Conservation (phyloP, 1,140 invertebrate genomes). For the Drosophila pandora region DNA sequence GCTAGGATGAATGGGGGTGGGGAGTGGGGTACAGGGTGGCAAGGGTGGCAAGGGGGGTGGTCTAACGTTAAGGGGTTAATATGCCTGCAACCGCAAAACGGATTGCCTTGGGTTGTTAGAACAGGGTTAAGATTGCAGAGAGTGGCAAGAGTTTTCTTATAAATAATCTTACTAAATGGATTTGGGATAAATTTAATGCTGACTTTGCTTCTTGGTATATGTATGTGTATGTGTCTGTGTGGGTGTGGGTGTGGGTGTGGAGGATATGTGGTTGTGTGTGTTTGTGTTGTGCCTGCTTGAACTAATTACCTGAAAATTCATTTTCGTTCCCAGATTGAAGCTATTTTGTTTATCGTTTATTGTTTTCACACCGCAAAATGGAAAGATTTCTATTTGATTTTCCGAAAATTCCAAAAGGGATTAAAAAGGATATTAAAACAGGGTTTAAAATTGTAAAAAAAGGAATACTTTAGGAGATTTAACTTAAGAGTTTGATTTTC, state of each 20-base stretch:
- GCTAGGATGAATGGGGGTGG: conserved; percentile 2
- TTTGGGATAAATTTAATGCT: conserved; percentile 66
- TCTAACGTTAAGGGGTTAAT: conserved; percentile 75
- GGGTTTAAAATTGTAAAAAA: no score
- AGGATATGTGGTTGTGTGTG: conserved; percentile 1
- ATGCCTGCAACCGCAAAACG: conserved; percentile 80
- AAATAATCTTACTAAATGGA: conserved; percentile 80
- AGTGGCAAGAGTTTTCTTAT: conserved; percentile 66
- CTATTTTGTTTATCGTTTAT: conserved; percentile 52
- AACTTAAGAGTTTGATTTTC: no score
- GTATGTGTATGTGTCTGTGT: background rate
- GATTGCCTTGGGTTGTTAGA: conserved; percentile 56
- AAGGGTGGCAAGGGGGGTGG: background rate
- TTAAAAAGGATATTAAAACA: no score
- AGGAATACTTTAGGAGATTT: no score
- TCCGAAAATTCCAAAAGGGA: background rate
- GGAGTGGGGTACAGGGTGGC: no score
- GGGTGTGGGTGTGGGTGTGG: background rate
- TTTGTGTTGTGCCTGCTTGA: conserved; percentile 55
- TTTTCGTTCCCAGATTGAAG: conserved; percentile 58
- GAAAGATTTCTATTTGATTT: background rate
- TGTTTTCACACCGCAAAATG: conserved; percentile 16
- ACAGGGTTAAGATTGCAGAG: background rate
- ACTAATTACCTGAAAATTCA: conserved; percentile 78
- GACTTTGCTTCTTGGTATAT: conserved; percentile 19